Conservation (phyloP, 2,888 invertebrate genomes). For the Archips crataeganus region DNA sequence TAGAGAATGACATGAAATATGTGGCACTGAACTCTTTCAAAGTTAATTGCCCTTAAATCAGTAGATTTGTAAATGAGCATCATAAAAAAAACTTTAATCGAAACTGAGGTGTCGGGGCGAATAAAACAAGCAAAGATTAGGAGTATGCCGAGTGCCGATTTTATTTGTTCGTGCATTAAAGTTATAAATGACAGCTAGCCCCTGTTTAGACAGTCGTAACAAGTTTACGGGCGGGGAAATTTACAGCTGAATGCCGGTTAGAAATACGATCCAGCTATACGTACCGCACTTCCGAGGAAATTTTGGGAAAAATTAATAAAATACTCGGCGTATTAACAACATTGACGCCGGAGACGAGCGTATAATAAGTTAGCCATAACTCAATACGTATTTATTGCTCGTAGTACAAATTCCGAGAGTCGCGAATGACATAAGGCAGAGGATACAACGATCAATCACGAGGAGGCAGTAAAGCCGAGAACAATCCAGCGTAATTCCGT, state of each 20-base stretch:
- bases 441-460: slow-evolving; percentile 85
- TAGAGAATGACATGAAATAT: background rate
- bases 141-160: slow-evolving; percentile 55
- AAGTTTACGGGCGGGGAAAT: slow-evolving; percentile 78
- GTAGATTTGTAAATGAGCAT: slow-evolving; percentile 16
- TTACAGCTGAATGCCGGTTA: slow-evolving; percentile 79
- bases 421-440: slow-evolving; percentile 83
- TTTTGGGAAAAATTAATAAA: slow-evolving; percentile 12
- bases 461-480: slow-evolving; percentile 83
- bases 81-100: slow-evolving; percentile 32
- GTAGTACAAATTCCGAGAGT: slow-evolving; percentile 80
- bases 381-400: slow-evolving; percentile 79
- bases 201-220: slow-evolving; percentile 83
- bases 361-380: slow-evolving; percentile 71
- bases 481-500: slow-evolving; percentile 86
- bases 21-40: background rate
- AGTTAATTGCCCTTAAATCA: slow-evolving; percentile 30
- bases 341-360: background rate
- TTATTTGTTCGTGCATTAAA: slow-evolving; percentile 69
- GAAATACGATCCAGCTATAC: slow-evolving; percentile 76
- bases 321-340: background rate
- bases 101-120: slow-evolving; percentile 36
- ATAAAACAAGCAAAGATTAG: slow-evolving; percentile 56
- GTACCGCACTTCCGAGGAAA: slow-evolving; percentile 69
- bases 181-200: slow-evolving; percentile 77